Conservation (phyloP, 2,888 invertebrate species). For the Dermolepida albohirtum region DNA sequence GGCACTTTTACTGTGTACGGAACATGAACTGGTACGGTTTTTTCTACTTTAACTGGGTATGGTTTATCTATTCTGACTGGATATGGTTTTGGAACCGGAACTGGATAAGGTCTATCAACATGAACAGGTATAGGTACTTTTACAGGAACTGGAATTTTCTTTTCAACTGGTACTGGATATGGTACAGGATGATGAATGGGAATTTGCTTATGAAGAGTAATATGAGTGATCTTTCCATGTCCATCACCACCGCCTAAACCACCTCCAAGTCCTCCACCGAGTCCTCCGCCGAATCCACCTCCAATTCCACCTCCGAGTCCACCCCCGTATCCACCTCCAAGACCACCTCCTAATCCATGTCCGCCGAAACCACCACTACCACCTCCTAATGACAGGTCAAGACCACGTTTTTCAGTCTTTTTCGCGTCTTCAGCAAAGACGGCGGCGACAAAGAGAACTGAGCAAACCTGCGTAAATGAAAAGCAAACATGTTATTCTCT, state of each 20-base stretch:
- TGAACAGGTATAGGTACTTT: constrained; percentile 41
- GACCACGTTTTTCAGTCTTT: constrained; percentile 42
- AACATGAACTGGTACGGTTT: constrained; percentile 39
- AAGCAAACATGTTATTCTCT: too few species aligned
- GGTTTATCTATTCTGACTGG: constrained; percentile 44
- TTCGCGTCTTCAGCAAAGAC: constrained; percentile 38
- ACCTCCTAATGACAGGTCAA: constrained; percentile 41
- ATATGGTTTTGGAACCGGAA: constrained; percentile 44
- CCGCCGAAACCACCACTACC: constrained; percentile 36
- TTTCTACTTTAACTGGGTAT: constrained; percentile 42
- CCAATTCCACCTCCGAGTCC: constrained; percentile 36
- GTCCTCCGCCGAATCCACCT: constrained; percentile 40
- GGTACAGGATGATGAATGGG: constrained; percentile 41
- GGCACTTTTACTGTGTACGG: constrained; percentile 41
- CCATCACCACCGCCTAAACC: constrained; percentile 40
- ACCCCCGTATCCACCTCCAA: constrained; percentile 38
- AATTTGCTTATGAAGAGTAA: constrained; percentile 41
- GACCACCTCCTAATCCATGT: constrained; percentile 19
- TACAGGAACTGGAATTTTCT: constrained; percentile 38
- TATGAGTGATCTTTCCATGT: constrained; percentile 43
- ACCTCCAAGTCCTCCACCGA: constrained; percentile 38
- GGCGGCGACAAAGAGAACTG: constrained; percentile 38
- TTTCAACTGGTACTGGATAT: constrained; percentile 38
- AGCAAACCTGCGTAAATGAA: constrained; percentile 34
- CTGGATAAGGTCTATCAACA: constrained; percentile 44